Conservation (phyloP, 2,797 vertebrate species). For the Muscicapa striata region DNA sequence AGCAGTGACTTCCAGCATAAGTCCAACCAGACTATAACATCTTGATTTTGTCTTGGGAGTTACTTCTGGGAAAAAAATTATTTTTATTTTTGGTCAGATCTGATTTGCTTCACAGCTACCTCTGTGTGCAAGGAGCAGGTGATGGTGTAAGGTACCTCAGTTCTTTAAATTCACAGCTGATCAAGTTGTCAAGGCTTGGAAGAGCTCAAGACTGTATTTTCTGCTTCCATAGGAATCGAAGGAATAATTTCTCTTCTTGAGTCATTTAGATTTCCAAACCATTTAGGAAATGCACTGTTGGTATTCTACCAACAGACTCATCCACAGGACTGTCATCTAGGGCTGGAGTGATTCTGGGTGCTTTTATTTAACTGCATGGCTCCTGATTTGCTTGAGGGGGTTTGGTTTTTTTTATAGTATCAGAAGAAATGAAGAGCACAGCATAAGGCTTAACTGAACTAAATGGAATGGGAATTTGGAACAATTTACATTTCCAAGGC, state of each 20-base stretch:
- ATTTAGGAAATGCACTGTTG: background rate
- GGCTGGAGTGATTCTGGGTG: background rate
- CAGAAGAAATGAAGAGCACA: background rate
- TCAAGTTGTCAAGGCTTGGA: background rate
- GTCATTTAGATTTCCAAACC: background rate
- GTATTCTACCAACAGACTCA: accelerated
- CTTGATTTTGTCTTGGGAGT: background rate
- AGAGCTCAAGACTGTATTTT: background rate
- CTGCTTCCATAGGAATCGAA: background rate
- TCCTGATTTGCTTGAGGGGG: background rate
- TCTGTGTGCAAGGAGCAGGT: background rate
- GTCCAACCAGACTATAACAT: background rate
- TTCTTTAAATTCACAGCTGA: background rate
- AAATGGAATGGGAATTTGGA: background rate
- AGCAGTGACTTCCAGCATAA: background rate
- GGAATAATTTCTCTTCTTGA: background rate
- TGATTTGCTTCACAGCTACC: background rate
- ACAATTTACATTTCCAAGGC: background rate
- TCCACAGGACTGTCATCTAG: background rate
- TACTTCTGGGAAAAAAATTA: background rate
- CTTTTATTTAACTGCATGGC: background rate
- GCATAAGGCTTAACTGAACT: background rate
- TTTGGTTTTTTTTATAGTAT: background rate
- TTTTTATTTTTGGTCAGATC: background rate
- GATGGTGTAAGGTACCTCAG: background rate